These are phyloP conservation scores for Mormyrus lacerda DNA, from an alignment of 2,113 vertebrate species.

Conservation along the genomic window DNA sequence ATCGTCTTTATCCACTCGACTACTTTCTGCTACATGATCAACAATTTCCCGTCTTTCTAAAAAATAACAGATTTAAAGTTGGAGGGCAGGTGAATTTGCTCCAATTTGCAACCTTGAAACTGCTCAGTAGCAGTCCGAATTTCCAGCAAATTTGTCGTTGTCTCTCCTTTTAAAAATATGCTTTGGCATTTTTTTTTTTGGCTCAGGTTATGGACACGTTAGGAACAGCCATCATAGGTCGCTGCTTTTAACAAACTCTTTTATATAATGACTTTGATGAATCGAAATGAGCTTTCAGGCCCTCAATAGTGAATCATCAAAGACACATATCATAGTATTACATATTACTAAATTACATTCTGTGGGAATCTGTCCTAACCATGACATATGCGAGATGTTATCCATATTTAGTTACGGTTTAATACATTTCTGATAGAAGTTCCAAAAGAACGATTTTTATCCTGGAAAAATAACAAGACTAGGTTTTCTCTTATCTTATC, in stretches of 20 bases:
- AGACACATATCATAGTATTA: background rate
- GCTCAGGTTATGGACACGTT: background rate
- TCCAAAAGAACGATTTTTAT: background rate
- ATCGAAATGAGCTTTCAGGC: background rate
- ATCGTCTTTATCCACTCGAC: background rate
- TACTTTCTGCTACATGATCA: background rate
- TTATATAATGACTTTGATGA: background rate
- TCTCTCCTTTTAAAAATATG: background rate
- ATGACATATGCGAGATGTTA: background rate
- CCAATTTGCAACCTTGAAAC: background rate
- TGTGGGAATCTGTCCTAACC: background rate
- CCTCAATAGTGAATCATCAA: background rate
- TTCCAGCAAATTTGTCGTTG: background rate
- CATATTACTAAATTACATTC: background rate
- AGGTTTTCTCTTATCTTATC: background rate
- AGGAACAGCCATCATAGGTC: background rate
- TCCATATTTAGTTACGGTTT: background rate
- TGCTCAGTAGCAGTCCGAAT: background rate
- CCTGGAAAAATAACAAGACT: background rate
- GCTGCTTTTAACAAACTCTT: background rate
- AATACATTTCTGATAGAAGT: background rate
- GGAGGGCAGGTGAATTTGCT: background rate
- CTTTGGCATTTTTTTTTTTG: background rate
- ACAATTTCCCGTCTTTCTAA: background rate
- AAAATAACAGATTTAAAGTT: background rate